Conservation (phyloP, 2,113 vertebrate genomes). For the Micromys minutus region DNA sequence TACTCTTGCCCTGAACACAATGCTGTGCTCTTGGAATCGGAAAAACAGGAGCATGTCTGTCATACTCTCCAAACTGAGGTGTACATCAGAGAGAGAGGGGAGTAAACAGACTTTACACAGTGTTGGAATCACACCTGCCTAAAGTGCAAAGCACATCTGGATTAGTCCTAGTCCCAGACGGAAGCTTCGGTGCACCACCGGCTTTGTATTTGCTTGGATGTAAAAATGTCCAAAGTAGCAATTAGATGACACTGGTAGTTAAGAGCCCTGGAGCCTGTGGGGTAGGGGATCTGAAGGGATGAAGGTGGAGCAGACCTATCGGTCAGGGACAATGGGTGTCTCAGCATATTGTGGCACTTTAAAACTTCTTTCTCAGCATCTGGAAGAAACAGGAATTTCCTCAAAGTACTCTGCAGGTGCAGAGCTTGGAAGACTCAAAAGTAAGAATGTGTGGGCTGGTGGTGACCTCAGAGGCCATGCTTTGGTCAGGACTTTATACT, state of each 20-base stretch:
- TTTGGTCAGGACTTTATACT: slow-evolving; percentile 72
- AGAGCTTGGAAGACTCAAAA: slow-evolving; percentile 73
- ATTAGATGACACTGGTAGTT: background rate
- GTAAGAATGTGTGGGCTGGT: slow-evolving; percentile 66
- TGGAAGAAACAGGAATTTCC: slow-evolving; percentile 77
- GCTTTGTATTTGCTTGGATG: background rate
- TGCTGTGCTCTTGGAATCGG: background rate
- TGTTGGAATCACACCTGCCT: slow-evolving; percentile 3
- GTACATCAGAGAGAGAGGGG: background rate
- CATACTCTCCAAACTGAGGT: background rate
- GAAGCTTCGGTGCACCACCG: background rate
- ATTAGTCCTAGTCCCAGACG: background rate
- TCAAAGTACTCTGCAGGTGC: slow-evolving; percentile 78
- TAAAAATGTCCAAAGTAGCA: slow-evolving; percentile 2
- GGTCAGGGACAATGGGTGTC: slow-evolving; percentile 68
- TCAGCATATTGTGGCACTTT: slow-evolving; percentile 72
- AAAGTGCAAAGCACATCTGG: background rate
- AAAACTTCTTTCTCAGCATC: slow-evolving; percentile 77
- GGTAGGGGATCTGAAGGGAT: background rate
- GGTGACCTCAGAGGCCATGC: slow-evolving; percentile 74
- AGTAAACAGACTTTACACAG: background rate
- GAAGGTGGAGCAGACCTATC: slow-evolving; percentile 60
- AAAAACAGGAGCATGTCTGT: slow-evolving; percentile 19
- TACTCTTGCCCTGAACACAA: background rate
- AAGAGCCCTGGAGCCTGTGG: background rate